Percentiles rank a stretch among this genome's conserved stretches.
Evolutionary conservation across 2,113 vertebrate genomes (phyloP).

Genomic region (Myocastor coypus): DNA sequence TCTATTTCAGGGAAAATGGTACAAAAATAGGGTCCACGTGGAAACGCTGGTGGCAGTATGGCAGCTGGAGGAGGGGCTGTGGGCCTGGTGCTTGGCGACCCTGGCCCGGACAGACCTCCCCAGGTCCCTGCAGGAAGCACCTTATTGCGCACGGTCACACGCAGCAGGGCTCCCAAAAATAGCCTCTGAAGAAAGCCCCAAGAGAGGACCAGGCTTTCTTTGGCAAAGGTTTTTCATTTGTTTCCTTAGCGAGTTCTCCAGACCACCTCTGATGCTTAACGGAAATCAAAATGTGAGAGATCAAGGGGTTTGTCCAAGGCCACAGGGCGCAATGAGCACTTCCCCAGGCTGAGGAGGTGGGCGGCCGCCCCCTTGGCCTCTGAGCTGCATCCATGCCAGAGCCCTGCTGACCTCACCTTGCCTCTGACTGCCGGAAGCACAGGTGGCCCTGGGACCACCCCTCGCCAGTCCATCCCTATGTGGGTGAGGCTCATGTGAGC

Average conservation of each 20-base stretch:
- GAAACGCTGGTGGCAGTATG: background rate
- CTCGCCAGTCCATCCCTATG: background rate
- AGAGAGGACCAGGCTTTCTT: background rate
- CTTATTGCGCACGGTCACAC: background rate
- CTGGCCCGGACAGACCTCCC: background rate
- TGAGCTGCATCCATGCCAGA: background rate
- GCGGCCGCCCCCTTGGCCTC: background rate
- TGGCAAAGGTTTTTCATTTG: background rate
- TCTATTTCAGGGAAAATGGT: slow-evolving; percentile 67
- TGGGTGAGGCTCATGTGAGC: background rate
- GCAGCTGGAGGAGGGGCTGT: background rate
- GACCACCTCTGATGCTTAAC: slow-evolving; percentile 21
- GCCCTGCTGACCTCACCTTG: background rate
- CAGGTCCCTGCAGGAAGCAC: slow-evolving; percentile 70
- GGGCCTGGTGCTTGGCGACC: background rate
- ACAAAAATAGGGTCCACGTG: slow-evolving; percentile 69
- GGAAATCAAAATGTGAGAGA: slow-evolving; percentile 53
- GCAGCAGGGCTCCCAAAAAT: background rate
- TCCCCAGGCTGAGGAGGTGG: background rate
- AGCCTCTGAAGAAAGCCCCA: background rate
- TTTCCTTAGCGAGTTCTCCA: background rate
- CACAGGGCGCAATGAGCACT: slow-evolving; percentile 6
- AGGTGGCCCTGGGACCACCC: no score
- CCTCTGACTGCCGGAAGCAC: background rate
- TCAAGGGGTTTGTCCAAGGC: slow-evolving; percentile 67